These are phyloP conservation scores for Thymelicus acteon DNA, from an alignment of 2,888 invertebrate genomes.

Conservation along the genomic window DNA sequence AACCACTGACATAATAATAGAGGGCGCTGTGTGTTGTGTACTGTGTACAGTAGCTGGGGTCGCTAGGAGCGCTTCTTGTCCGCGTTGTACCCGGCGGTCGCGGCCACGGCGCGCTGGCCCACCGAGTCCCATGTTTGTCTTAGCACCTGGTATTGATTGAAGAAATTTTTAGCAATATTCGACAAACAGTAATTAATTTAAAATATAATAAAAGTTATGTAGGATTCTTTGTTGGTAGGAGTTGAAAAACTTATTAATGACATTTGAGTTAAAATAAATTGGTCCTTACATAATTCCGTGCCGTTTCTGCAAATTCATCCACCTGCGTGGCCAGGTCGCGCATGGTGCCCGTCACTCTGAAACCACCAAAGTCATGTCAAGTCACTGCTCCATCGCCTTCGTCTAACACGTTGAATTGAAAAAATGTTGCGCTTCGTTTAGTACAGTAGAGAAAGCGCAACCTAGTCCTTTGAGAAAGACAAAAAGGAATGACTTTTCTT, in stretches of 20 bases:
- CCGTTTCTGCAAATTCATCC: constrained; percentile 46
- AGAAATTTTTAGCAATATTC: background rate
- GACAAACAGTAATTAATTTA: background rate
- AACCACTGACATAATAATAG: background rate
- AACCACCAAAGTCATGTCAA: background rate
- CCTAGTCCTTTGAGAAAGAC: no score
- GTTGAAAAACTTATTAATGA: no score
- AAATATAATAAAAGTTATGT: no score
- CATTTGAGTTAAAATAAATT: background rate
- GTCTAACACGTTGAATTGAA: no score
- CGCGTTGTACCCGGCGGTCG: constrained; percentile 24
- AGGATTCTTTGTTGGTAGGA: no score
- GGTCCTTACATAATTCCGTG: constrained; percentile 18
- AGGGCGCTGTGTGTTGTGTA: background rate
- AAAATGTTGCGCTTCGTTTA: no score
- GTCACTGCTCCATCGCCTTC: no score
- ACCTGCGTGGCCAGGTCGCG: constrained; percentile 46
- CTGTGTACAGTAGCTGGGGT: no score
- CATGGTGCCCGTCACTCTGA: constrained; percentile 32
- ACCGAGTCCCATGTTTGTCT: constrained; percentile 20
- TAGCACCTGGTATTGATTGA: constrained; percentile 2
- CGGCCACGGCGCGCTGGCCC: constrained; percentile 23
- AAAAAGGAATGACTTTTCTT: no score
- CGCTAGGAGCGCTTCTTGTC: constrained; percentile 25
- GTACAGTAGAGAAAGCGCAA: no score